A percentile compares a stretch with the other conserved stretches of the same genome.
These are phyloP conservation scores for Brachylomia viminalis DNA, from an alignment of 2,888 invertebrate genomes.

Conservation along the genomic window DNA sequence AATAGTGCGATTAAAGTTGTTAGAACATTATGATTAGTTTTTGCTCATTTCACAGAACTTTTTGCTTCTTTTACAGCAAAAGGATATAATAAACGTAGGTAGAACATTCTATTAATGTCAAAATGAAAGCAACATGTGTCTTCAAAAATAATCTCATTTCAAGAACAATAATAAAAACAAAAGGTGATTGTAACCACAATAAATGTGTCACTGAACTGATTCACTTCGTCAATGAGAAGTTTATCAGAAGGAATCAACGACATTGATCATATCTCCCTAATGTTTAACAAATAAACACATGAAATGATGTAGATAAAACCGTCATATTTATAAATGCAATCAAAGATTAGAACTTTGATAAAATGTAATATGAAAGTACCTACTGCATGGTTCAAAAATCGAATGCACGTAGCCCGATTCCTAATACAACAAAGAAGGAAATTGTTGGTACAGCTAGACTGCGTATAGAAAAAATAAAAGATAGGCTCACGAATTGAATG, in stretches of 20 bases:
- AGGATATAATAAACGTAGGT: background rate
- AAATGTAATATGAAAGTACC: constrained; percentile 1
- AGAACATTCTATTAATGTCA: background rate
- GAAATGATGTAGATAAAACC: constrained; percentile 26
- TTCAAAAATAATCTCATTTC: constrained; percentile 8
- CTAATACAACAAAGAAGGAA: background rate
- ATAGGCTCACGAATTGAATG: background rate
- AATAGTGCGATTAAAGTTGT: background rate
- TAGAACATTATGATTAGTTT: background rate
- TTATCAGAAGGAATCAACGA: constrained; percentile 12
- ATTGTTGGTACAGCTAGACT: background rate
- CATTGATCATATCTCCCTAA: constrained; percentile 21
- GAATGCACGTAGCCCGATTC: background rate
- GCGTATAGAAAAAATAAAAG: background rate
- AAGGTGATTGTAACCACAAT: background rate
- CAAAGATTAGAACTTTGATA: constrained; percentile 14
- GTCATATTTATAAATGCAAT: constrained; percentile 1
- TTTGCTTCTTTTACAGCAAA: background rate
- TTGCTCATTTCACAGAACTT: background rate
- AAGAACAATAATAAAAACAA: constrained; percentile 16
- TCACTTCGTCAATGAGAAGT: constrained; percentile 21
- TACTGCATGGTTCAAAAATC: background rate
- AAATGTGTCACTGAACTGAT: constrained; percentile 29
- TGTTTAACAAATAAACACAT: constrained; percentile 35
- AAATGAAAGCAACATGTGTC: background rate